Percentiles rank a stretch among this genome's conserved stretches.
Evolutionary conservation across 1,140 invertebrate species (phyloP).

Genomic region (Neodiprion virginianus): DNA sequence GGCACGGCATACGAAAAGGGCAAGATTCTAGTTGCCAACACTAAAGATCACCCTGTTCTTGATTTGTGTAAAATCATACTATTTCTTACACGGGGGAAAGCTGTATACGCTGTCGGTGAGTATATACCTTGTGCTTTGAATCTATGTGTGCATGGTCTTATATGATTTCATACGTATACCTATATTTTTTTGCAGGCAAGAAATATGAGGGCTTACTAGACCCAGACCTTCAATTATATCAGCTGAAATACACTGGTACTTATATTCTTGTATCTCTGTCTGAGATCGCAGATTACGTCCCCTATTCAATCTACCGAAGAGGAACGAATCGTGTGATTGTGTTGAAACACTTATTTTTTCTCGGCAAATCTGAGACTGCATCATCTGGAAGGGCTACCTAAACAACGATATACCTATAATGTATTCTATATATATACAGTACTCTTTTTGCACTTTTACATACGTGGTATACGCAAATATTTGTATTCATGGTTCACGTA

Average conservation of each 20-base stretch:
- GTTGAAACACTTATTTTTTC: neutral
- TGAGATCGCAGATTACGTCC: neutral
- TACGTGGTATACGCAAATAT: neutral
- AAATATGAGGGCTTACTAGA: neutral
- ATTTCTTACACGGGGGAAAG: neutral
- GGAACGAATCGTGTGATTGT: neutral
- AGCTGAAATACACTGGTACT: neutral
- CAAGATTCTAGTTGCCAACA: neutral
- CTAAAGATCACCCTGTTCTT: neutral
- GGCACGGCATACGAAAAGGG: neutral
- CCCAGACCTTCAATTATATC: neutral
- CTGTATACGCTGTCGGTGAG: neutral
- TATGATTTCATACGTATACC: neutral
- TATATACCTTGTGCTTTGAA: neutral
- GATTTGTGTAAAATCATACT: slow-evolving; percentile 1
- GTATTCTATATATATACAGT: neutral
- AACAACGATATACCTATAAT: slow-evolving; percentile 1
- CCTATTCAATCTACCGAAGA: neutral
- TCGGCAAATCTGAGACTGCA: neutral
- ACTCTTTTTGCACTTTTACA: neutral
- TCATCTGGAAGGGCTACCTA: neutral
- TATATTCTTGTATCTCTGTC: neutral
- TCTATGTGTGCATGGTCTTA: neutral
- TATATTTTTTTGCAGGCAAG: neutral
- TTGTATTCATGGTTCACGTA: neutral